Evolutionary conservation across 2,113 vertebrate genomes (phyloP), one percentile per base, ranked within the genome.

Genomic region (Picathartes gymnocephalus): DNA sequence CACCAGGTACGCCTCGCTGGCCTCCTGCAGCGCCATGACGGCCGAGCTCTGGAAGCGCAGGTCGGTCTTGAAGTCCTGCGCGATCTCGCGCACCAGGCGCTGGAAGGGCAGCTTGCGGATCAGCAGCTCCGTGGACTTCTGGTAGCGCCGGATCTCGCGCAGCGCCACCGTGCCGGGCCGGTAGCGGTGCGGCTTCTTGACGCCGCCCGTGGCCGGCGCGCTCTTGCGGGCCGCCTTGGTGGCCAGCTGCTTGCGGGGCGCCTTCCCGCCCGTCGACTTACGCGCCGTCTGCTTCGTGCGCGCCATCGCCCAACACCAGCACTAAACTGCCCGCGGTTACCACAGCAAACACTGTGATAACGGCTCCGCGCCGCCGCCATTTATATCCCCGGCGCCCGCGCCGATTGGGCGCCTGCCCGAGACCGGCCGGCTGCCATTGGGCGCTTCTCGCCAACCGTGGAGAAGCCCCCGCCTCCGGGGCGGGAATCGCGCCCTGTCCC

Each of bases 51-150:
- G 97, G 90, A 97, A 97, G 93, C 58, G 93, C 66, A 69, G 68
- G 68, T 71, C 97, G 0, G 97, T 97, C 95, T 97, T 97, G 71
- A 98, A 97, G 28, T 97, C 96, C 93, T 97, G 97, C 86, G 97
- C 96, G 96, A 97, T 97, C 81, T 97, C 97, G 42, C 97, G 94
- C 76, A 97, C 96, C 77, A 97, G 95, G 5, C 98, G 97, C 96
- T 98, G 98, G 96, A 98, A 98, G 10, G 98, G 98, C 74, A 98
- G 97, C 92, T 98, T 98, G 61, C 98, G 98, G 94, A 98, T 98
- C 89, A 98, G 95, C 51, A 98, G 97, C 94, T 98, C 80, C 13
- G 80, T 83, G 16, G 80, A 83, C 48, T 84, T 73, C 96, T 98
- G 98, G 88, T 98, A 98, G 81, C 95, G 95, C 3, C 98, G 97